Percentiles rank a stretch among this genome's conserved stretches.
Conservation (phyloP, 2,113 vertebrate genomes). For the Urocitellus parryii region DNA sequence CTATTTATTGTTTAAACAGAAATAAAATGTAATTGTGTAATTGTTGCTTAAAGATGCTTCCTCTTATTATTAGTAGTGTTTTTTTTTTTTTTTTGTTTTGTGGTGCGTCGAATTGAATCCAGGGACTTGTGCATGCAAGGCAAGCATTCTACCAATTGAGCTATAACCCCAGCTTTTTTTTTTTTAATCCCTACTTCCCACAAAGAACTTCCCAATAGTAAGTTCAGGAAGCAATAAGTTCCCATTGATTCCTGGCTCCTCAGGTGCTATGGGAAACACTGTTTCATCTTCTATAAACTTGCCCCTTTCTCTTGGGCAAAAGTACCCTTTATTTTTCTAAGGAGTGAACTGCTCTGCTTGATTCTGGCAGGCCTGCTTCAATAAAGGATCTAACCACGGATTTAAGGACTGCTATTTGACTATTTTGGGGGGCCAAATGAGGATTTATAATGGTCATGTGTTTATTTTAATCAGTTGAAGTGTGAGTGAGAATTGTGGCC, state of each 20-base stretch:
- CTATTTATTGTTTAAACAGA: slow-evolving; percentile 64
- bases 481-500: background rate
- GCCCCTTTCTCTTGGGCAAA: background rate
- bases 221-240: background rate
- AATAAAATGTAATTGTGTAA: slow-evolving; percentile 70
- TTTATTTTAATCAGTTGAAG: slow-evolving; percentile 5
- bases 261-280: background rate
- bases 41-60: slow-evolving; percentile 20
- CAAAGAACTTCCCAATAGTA: background rate
- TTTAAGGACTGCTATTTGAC: background rate
- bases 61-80: background rate
- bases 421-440: background rate
- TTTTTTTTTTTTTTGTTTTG: background rate
- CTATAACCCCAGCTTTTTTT: no score
- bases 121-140: no score
- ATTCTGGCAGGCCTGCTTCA: background rate
- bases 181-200: background rate
- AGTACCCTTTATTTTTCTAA: background rate
- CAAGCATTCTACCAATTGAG: no score
- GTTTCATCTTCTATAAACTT: background rate
- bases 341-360: background rate
- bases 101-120: no score
- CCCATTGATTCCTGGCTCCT: background rate
- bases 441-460: background rate
- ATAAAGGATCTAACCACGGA: background rate